Evolutionary conservation across 2,888 invertebrate genomes (phyloP).

Genomic region (Cetonia aurata): DNA sequence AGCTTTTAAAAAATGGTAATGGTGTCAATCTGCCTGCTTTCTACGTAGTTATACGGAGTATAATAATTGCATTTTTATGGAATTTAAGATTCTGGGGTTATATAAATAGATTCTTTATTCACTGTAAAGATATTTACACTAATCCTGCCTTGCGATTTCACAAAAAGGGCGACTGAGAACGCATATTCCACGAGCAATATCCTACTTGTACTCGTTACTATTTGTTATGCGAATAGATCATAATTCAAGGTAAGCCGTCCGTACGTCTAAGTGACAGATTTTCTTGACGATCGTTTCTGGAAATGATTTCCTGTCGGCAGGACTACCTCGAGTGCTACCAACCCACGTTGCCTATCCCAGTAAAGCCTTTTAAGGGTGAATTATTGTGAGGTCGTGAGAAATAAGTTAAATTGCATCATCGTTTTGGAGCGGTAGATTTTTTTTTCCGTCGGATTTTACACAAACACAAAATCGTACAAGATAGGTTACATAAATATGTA

Average conservation of each 20-base stretch:
- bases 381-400: conserved; percentile 61
- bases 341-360: conserved; percentile 36
- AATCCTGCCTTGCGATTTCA: too few relatives aligned
- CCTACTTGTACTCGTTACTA: background rate
- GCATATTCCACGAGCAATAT: too few relatives aligned
- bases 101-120: too few relatives aligned
- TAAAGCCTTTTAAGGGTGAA: conserved; percentile 59
- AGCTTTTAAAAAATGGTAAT: too few relatives aligned
- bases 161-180: too few relatives aligned
- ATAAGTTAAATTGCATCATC: conserved; percentile 61
- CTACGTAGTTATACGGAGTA: too few relatives aligned
- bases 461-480: conserved; percentile 31
- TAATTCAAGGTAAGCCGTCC: background rate
- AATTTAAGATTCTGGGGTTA: too few relatives aligned
- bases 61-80: too few relatives aligned
- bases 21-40: too few relatives aligned
- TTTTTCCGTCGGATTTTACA: conserved; percentile 53
- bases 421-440: conserved; percentile 45
- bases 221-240: background rate
- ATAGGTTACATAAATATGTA: conserved; percentile 16
- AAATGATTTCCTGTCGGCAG: conserved; percentile 4
- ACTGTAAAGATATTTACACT: too few relatives aligned
- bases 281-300: conserved; percentile 10
- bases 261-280: conserved; percentile 17
- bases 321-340: background rate